Base-by-base conservation (phyloP, 2,888 invertebrate genomes). In the Branchellion lobata region DNA sequence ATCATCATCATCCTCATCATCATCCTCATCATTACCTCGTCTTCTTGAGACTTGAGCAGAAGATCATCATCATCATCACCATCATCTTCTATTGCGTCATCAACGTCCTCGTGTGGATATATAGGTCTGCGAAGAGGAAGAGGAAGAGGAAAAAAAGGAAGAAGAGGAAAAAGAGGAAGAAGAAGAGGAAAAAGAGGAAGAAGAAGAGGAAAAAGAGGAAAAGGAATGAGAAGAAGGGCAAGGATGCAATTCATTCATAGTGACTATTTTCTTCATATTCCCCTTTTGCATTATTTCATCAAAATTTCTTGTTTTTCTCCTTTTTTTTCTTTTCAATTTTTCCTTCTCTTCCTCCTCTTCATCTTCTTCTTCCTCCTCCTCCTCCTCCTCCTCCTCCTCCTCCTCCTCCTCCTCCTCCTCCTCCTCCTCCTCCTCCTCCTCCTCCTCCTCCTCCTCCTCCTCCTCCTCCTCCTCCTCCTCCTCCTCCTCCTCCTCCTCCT, bases 1-100 rank as follows among this genome's bases (percentile, higher is more conserved):
- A 82, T 88, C 89, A 34, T 90, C 89, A 79, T 90, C 89, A 47
- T 89, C 91, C 80, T 92, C 92, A 82, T 92, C 93, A 57, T 18
- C 61, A 18, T 57, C 21, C 3, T 57, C 24, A 57, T 57, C 3
- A 24, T n/a, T n/a, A 8, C 61, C 21, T 57, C n/a, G 3, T 57
- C 61, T 24, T 57, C 61, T 57, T 57, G 61, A n/a, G 61, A 57
- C 31, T 34, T 34, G 33, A 34, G 71, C 27, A 40, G 24, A 5
- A 47, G 24, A 29, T 27, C 73, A 73, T 74, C 51, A 74, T n/a
- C 33, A 31, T 29, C 51, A 40, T 40, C 51, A 51, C 29, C 18
- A 27, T 29, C 24, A 40, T 40, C 51, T 29, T 40, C 29, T 8
- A 40, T 31, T 40, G 27, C 11, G 21, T 51, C 47, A 14, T 74